A percentile compares a stretch with the other conserved stretches of the same genome.
phyloP scores from a whole-genome alignment of 2,888 invertebrate species.

The Eledone cirrhosa region DNA sequence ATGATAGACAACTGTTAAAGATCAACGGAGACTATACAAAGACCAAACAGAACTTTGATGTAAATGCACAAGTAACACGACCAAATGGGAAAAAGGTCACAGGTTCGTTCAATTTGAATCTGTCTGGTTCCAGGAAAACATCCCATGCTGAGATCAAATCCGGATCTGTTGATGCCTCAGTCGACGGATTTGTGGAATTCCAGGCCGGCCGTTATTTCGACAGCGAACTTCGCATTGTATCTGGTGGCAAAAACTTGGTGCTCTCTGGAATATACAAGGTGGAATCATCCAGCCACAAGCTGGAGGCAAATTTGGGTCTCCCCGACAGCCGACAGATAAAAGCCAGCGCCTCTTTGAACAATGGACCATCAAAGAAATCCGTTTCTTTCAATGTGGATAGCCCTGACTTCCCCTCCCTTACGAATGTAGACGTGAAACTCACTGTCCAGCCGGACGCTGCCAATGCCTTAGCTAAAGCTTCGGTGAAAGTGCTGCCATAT shows the following conservation, averaged over 20 bases:
- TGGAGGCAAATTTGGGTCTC: not conserved
- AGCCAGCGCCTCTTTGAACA: not conserved
- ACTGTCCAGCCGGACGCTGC: not conserved
- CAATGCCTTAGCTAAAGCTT: not conserved
- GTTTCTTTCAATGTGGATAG: not conserved
- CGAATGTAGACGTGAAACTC: not conserved
- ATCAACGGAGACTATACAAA: not conserved
- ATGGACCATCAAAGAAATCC: not conserved
- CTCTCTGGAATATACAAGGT: not conserved
- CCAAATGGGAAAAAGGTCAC: not conserved
- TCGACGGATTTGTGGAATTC: not conserved
- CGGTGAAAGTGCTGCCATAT: constrained; percentile 21
- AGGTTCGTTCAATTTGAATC: not conserved
- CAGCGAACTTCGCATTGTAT: not conserved
- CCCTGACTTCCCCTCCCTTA: constrained; percentile 14
- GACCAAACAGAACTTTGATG: not conserved
- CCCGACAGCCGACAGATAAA: not conserved
- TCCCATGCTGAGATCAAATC: not conserved
- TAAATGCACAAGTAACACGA: not conserved
- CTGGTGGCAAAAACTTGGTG: not conserved
- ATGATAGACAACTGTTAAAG: not conserved
- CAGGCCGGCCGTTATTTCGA: not conserved
- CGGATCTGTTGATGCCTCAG: not conserved
- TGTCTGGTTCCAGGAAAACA: constrained; percentile 9
- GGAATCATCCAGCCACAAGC: not conserved